These are phyloP conservation scores for Microplitis demolitor DNA, from an alignment of 1,140 invertebrate species.

Conservation along the genomic window DNA sequence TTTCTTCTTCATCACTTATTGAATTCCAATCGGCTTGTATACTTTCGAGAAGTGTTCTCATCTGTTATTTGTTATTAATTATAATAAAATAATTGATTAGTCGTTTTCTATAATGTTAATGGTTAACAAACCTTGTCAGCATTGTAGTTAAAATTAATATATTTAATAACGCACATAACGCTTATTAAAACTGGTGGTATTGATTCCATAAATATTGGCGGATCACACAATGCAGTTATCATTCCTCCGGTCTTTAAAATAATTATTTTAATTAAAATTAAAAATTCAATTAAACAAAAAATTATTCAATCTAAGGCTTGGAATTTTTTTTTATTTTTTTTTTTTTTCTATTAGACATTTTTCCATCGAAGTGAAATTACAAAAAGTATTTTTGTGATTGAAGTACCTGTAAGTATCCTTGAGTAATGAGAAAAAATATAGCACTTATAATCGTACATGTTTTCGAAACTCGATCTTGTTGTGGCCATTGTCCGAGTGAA, in stretches of 20 bases:
- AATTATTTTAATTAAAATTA: no score
- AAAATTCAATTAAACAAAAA: no score
- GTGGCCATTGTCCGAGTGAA: slow-evolving; percentile 35
- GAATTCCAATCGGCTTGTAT: slow-evolving; percentile 32
- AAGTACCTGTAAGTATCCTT: slow-evolving; percentile 37
- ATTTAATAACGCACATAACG: slow-evolving; percentile 35
- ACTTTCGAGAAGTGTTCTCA: no score
- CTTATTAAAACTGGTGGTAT: slow-evolving; percentile 38
- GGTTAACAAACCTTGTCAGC: slow-evolving; percentile 28
- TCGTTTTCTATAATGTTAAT: no score
- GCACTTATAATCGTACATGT: slow-evolving; percentile 17
- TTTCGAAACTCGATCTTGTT: slow-evolving; percentile 27
- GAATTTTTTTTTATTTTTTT: no score
- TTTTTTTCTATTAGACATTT: no score
- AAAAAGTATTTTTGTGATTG: no score
- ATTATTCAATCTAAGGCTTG: no score
- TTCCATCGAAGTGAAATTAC: no score
- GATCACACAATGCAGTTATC: slow-evolving; percentile 29
- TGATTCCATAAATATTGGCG: slow-evolving; percentile 33
- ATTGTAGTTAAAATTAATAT: slow-evolving; percentile 38
- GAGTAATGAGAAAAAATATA: slow-evolving; percentile 22
- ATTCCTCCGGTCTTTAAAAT: slow-evolving; percentile 34
- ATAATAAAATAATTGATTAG: neutral
- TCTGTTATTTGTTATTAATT: neutral
- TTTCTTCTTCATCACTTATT: slow-evolving; percentile 22